A percentile compares a stretch with the other conserved stretches of the same genome.
These are phyloP conservation scores for Buphagus erythrorhynchus DNA, from an alignment of 2,797 vertebrate genomes.

Conservation along the genomic window DNA sequence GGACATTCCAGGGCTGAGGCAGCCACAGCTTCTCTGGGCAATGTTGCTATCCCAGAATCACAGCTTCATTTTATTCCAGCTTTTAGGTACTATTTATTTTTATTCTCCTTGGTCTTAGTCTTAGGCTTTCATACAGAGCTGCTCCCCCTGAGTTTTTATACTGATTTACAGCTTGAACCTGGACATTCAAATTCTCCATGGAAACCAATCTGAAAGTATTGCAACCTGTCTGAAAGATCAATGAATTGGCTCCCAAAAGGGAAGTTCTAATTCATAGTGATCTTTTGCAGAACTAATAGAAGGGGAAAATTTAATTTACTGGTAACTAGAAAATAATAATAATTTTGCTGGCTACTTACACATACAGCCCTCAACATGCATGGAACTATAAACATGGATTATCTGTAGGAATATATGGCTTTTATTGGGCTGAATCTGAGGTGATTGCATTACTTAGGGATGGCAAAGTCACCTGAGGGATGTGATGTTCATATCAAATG, in stretches of 20 bases:
- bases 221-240: constrained; percentile 4
- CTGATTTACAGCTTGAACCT: not conserved
- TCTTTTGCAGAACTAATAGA: constrained; percentile 46
- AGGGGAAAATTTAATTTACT: constrained; percentile 29
- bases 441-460: not conserved
- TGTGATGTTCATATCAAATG: not conserved
- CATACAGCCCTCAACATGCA: not conserved
- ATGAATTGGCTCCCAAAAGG: constrained; percentile 10
- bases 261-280: not conserved
- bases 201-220: constrained; percentile 36
- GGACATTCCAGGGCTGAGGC: not conserved
- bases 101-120: not conserved
- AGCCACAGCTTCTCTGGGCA: not conserved
- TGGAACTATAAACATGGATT: not conserved
- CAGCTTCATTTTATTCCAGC: not conserved
- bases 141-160: not conserved
- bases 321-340: constrained; percentile 17
- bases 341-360: not conserved
- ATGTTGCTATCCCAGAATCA: not conserved
- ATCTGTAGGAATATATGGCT: not conserved
- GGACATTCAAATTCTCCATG: constrained; percentile 6
- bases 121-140: not conserved
- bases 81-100: not conserved
- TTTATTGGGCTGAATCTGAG: not conserved
- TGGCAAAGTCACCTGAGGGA: not conserved